These are phyloP conservation scores for Penaeus chinensis DNA, from an alignment of 1,140 invertebrate species.

Conservation along the genomic window DNA sequence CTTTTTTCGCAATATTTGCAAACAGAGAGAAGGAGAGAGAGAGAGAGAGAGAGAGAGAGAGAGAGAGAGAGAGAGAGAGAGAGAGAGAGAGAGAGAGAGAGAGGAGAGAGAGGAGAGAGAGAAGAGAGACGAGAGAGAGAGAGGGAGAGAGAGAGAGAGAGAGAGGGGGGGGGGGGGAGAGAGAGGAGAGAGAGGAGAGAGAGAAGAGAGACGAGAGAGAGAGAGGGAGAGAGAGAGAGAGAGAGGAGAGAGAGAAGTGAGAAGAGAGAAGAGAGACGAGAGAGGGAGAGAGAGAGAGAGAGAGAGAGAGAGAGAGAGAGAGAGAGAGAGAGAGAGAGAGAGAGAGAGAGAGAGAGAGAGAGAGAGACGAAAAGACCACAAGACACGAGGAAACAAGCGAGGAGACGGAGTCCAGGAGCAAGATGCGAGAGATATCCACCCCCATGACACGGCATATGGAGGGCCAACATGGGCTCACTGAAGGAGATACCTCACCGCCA, in stretches of 20 bases:
- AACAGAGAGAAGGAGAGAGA: neutral
- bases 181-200: slow-evolving; percentile 8
- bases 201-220: slow-evolving; percentile 24
- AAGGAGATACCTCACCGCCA: too few relatives aligned
- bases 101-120: neutral
- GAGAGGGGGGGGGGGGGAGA: slow-evolving; percentile 6
- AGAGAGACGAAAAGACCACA: neutral
- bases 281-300: neutral
- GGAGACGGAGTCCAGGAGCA: neutral
- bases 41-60: neutral
- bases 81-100: slow-evolving; percentile 33
- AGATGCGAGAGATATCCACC: neutral
- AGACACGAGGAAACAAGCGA: neutral
- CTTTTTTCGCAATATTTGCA: too few relatives aligned
- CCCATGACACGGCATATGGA: neutral
- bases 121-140: neutral
- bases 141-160: slow-evolving; percentile 15
- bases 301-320: neutral
- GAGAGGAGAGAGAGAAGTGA: slow-evolving; percentile 14
- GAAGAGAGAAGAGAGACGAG: neutral
- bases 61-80: neutral
- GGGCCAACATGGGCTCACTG: neutral
- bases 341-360: slow-evolving; percentile 38
- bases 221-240: slow-evolving; percentile 39
- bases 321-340: slow-evolving; percentile 34